Percentiles rank a stretch among this genome's conserved stretches.
These are phyloP conservation scores for Schizotus pectinicornis DNA, from an alignment of 2,888 invertebrate species.

Conservation along the genomic window DNA sequence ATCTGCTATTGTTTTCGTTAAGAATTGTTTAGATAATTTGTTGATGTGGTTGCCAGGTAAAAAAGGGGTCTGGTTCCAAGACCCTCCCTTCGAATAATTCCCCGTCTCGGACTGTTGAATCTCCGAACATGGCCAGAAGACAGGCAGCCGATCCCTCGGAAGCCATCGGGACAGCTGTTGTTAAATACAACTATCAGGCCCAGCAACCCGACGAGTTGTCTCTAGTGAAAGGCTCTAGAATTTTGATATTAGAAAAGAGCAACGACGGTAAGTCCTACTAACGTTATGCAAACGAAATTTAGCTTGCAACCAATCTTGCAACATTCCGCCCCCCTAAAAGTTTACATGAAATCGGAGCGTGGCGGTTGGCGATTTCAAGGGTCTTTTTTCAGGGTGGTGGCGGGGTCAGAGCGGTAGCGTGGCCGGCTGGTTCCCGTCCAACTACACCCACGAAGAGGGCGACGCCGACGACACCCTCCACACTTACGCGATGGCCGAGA, in stretches of 20 bases:
- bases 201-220: slow-evolving; percentile 96
- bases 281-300: not conserved
- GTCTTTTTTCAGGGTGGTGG: slow-evolving; percentile 79
- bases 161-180: slow-evolving; percentile 87
- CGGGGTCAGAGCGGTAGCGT: slow-evolving; percentile 80
- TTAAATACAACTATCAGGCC: slow-evolving; percentile 95
- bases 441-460: slow-evolving; percentile 94
- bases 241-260: slow-evolving; percentile 95
- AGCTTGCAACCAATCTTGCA: not conserved
- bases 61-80: slow-evolving; percentile 76
- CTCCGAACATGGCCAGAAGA: slow-evolving; percentile 76
- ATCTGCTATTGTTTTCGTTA: not conserved
- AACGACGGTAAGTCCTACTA: slow-evolving; percentile 73
- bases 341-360: slow-evolving; percentile 49
- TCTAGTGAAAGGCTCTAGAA: slow-evolving; percentile 91
- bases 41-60: slow-evolving; percentile 53
- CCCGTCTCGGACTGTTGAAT: slow-evolving; percentile 78
- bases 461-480: slow-evolving; percentile 87
- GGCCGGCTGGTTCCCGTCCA: slow-evolving; percentile 96
- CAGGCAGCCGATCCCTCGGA: slow-evolving; percentile 84
- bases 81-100: slow-evolving; percentile 85
- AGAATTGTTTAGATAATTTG: not conserved
- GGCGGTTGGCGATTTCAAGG: slow-evolving; percentile 3
- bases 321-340: too few species aligned
- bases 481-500: slow-evolving; percentile 93